Evolutionary conservation across 2,113 vertebrate species (phyloP).

Genomic region (Vidua chalybeata): DNA sequence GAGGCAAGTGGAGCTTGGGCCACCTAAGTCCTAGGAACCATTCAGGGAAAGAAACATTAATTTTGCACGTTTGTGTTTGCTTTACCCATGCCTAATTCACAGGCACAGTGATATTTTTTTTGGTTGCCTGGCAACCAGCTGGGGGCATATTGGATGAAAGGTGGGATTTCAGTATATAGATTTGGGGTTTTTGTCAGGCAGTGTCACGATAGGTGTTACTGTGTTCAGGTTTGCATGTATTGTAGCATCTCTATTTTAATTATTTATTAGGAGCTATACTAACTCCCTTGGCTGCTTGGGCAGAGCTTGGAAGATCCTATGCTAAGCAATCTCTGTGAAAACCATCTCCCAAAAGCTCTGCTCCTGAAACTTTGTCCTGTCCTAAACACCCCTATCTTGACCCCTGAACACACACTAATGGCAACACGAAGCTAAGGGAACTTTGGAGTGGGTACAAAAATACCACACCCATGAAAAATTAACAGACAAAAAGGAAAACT

Average conservation of each 20-base stretch:
- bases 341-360: not conserved
- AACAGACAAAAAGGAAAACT: not conserved
- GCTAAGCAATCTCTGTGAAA: not conserved
- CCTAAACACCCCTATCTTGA: not conserved
- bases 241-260: not conserved
- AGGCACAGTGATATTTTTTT: not conserved
- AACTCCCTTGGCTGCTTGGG: not conserved
- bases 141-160: not conserved
- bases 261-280: not conserved
- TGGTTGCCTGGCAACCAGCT: conserved; percentile 34
- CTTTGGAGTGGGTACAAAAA: not conserved
- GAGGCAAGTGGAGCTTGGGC: not conserved
- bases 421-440: not conserved
- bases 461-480: not conserved
- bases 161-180: not conserved
- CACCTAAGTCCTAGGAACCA: not conserved
- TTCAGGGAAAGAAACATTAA: not conserved
- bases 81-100: not conserved
- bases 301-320: not conserved
- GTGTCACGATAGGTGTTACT: not conserved
- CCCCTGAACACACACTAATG: accelerated
- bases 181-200: not conserved
- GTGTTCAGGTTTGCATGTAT: not conserved
- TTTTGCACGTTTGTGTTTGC: not conserved
- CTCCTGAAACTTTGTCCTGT: not conserved